Evolutionary conservation across 2,888 invertebrate genomes (phyloP).

Genomic region (Dasysyrphus albostriatus): DNA sequence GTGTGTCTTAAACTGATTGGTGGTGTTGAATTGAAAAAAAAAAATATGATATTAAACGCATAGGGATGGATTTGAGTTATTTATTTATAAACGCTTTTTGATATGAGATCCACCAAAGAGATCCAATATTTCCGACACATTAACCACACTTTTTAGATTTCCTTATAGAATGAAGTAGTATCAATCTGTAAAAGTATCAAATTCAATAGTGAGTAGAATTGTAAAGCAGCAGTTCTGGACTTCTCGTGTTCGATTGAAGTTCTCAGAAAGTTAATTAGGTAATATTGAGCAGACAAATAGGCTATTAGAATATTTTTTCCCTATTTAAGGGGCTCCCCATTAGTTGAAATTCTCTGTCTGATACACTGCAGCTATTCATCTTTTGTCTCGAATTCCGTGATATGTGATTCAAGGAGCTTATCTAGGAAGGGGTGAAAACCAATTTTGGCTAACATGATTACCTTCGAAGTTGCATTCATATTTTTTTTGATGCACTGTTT

Average conservation of each 20-base stretch:
- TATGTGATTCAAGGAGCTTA: no score
- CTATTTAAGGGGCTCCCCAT: no score
- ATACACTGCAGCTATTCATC: no score
- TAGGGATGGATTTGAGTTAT: not conserved
- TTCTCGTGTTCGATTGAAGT: not conserved
- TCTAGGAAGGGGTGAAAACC: no score
- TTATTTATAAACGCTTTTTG: not conserved
- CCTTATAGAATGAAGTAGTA: not conserved
- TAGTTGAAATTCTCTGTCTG: no score
- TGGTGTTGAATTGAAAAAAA: not conserved
- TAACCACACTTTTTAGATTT: slow-evolving; percentile 23
- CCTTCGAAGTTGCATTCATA: no score
- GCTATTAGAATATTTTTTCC: no score
- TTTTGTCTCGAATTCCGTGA: no score
- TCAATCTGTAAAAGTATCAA: not conserved
- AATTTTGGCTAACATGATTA: no score
- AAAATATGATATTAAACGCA: not conserved
- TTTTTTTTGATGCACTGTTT: no score
- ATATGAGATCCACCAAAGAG: not conserved
- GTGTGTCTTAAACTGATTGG: not conserved
- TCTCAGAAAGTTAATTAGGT: no score
- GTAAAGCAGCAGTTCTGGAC: not conserved
- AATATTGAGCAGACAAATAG: no score
- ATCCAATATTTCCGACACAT: slow-evolving; percentile 1
- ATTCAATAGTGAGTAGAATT: not conserved